A percentile compares a stretch with the other conserved stretches of the same genome.
Conservation (phyloP, 2,113 vertebrate species). For the Laticauda laticaudata region DNA sequence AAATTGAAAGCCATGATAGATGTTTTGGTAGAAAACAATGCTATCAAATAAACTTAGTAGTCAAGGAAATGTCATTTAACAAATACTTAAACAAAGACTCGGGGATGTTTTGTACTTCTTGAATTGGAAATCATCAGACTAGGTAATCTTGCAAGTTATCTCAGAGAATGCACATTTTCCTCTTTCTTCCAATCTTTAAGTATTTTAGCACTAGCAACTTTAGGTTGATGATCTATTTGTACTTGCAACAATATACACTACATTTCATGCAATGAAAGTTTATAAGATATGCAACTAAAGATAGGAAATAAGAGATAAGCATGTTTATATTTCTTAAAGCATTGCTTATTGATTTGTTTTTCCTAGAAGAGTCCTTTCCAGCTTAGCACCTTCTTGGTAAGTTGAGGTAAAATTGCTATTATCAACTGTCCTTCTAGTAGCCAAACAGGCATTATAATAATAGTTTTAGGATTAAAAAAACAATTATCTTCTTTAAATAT, state of each 20-base stretch:
- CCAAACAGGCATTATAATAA: not conserved
- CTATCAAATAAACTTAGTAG: not conserved
- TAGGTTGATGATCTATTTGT: not conserved
- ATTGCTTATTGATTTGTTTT: not conserved
- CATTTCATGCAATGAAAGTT: not conserved
- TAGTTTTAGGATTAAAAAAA: not conserved
- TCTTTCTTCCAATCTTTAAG: not conserved
- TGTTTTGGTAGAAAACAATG: not conserved
- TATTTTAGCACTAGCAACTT: not conserved
- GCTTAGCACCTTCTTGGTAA: not conserved
- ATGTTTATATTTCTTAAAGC: not conserved
- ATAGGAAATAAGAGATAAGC: not conserved
- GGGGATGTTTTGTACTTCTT: not conserved
- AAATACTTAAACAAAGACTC: not conserved
- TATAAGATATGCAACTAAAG: not conserved
- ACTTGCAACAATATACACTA: not conserved
- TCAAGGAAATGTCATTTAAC: not conserved
- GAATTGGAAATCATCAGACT: not conserved
- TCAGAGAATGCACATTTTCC: not conserved
- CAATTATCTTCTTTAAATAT: not conserved
- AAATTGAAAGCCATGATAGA: constrained; percentile 3
- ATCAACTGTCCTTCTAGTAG: not conserved
- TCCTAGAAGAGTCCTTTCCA: not conserved
- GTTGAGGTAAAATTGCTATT: not conserved
- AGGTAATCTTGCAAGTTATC: not conserved